Base-by-base conservation (phyloP, 2,888 invertebrate species). In the Caenorhabditis sp. region DNA sequence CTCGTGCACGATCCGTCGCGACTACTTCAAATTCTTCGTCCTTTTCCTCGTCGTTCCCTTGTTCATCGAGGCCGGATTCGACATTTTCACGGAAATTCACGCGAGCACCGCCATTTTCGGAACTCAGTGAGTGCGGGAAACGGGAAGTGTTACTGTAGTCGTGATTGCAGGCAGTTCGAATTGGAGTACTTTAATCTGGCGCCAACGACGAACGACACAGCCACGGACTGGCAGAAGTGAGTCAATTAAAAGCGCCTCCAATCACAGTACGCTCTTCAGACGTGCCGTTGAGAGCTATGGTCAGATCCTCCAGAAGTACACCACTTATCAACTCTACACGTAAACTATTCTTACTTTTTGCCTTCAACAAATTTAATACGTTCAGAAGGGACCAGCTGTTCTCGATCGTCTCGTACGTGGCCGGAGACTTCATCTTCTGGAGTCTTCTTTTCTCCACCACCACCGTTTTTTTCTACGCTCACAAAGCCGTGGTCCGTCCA, bases 61-160 rank as follows among this genome's bases (percentile, higher is more conserved):
- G 2, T 74, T 81, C 35, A 58, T 79, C 20, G 81, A 81, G 46
- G 62, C 74, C 26, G 81, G 72, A 20, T 79, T 79, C 35, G 81
- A 81, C 41, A 65, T 81, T 32, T 81, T 74, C 70, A 81, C 81
- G 2, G 81, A 79, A 17, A 79, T 81, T 27, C 72, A 79, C 15
- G 78, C 78, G 5, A 74, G 74, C 30, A 74, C 68, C 2, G 74
- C 72, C 0, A 63, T 71, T 41, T 77, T 71, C 22, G 79, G 80
- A n/a, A 39, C 63, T 35, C 52, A 73, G 68, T 68, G 37, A 68
- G 68, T 0, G 17, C 39, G 15, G 35, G 61, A 59, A n/a, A n/a
- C n/a, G 17, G 58, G n/a, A 48, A 56, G 4, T 39, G 20, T 27
- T 41, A 32, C 7, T 26, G n/a, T 8, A 17, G 6, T 35, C 35